Evolutionary conservation across 2,888 invertebrate species (phyloP).

Genomic region (Phortica magna): DNA sequence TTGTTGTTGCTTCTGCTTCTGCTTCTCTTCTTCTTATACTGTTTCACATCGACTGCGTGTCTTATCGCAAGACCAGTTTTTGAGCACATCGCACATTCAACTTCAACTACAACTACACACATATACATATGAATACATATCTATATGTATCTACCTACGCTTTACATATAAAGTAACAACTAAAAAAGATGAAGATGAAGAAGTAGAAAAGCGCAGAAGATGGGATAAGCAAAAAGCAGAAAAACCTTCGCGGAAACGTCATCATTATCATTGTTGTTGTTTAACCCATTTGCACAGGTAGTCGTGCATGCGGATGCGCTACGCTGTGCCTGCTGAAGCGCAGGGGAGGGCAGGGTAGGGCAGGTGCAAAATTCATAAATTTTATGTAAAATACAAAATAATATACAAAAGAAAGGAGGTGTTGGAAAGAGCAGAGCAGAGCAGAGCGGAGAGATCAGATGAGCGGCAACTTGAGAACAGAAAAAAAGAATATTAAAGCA

Average conservation of each 20-base stretch:
- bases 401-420: too few species aligned
- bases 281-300: conserved; percentile 26
- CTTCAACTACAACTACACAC: not conserved
- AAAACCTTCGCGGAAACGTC: conserved; percentile 13
- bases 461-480: not conserved
- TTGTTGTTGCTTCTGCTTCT: conserved; percentile 28
- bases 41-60: not conserved
- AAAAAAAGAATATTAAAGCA: not conserved
- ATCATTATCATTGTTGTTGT: not conserved
- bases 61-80: conserved; percentile 22
- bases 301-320: not conserved
- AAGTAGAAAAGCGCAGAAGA: not conserved
- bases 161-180: conserved; percentile 37
- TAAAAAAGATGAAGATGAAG: not conserved
- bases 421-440: not conserved
- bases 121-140: not conserved
- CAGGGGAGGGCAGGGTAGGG: too few species aligned
- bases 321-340: not conserved
- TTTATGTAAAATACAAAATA: too few species aligned
- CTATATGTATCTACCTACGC: conserved; percentile 51
- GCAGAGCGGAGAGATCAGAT: not conserved
- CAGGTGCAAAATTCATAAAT: too few species aligned
- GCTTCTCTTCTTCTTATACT: not conserved
- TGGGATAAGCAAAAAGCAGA: not conserved
- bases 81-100: conserved; percentile 2